Percentiles rank a stretch among this genome's conserved stretches.
phyloP scores from a whole-genome alignment of 2,888 invertebrate species.

The Euzetes globulus region DNA sequence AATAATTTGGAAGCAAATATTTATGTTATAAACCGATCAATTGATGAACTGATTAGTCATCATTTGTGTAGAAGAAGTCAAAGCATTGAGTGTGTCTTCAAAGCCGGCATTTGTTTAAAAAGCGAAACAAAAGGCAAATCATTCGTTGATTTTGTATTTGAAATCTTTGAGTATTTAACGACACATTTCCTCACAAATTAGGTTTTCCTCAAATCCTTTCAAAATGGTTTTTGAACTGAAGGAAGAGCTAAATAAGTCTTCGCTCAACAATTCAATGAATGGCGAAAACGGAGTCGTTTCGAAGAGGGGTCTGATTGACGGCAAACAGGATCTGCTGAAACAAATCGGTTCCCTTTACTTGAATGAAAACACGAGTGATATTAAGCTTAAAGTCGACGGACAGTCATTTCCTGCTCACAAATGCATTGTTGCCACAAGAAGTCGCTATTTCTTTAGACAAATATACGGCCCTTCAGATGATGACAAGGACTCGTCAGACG shows the following conservation, averaged over 20 bases:
- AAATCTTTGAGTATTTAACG: too few relatives aligned
- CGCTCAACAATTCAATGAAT: not conserved
- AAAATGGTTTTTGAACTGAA: slow-evolving; percentile 1
- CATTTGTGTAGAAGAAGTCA: too few relatives aligned
- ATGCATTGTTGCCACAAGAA: not conserved
- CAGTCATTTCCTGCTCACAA: slow-evolving; percentile 12
- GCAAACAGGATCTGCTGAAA: slow-evolving; percentile 3
- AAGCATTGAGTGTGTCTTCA: not conserved
- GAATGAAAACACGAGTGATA: slow-evolving; percentile 1
- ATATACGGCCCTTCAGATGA: not conserved
- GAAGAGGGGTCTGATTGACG: slow-evolving; percentile 13
- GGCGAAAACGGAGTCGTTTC: not conserved
- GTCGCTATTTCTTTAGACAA: not conserved
- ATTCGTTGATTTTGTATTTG: not conserved
- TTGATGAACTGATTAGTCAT: too few relatives aligned
- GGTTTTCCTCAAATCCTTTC: too few relatives aligned
- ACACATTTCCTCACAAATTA: too few relatives aligned
- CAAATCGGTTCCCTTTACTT: slow-evolving; percentile 16
- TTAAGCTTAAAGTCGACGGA: slow-evolving; percentile 1
- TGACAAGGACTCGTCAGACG: not conserved
- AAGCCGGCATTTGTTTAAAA: not conserved
- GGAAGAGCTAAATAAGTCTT: not conserved
- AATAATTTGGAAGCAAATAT: too few relatives aligned
- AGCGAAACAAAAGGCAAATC: not conserved
- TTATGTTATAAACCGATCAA: too few relatives aligned